Conservation (phyloP, 2,113 vertebrate genomes). For the Tonatia bakeri region DNA sequence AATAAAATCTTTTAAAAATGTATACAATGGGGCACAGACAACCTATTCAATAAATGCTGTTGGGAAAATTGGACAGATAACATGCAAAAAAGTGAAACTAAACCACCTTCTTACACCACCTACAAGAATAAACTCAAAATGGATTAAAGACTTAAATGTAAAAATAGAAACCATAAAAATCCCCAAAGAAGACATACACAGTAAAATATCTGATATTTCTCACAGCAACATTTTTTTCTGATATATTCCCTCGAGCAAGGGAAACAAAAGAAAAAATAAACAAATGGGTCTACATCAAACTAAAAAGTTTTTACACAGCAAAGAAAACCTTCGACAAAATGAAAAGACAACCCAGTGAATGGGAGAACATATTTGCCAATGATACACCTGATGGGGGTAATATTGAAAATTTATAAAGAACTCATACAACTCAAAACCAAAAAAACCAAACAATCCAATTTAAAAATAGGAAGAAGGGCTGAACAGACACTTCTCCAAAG, state of each 20-base stretch:
- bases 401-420: not conserved
- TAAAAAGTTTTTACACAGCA: not conserved
- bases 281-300: not conserved
- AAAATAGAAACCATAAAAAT: not conserved
- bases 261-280: not conserved
- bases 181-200: not conserved
- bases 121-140: not conserved
- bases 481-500: too few relatives aligned
- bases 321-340: not conserved
- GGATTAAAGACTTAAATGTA: not conserved
- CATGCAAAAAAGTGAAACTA: not conserved
- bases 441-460: not conserved
- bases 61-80: not conserved
- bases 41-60: not conserved
- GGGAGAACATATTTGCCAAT: not conserved
- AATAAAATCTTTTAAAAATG: too few relatives aligned
- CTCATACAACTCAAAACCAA: not conserved
- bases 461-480: not conserved
- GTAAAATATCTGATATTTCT: not conserved
- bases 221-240: not conserved
- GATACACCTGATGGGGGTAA: not conserved
- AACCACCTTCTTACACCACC: not conserved
- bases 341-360: not conserved
- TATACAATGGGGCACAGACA: not conserved
- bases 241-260: not conserved